phyloP scores from a whole-genome alignment of 2,888 invertebrate species.

The Anticlea derivata region DNA sequence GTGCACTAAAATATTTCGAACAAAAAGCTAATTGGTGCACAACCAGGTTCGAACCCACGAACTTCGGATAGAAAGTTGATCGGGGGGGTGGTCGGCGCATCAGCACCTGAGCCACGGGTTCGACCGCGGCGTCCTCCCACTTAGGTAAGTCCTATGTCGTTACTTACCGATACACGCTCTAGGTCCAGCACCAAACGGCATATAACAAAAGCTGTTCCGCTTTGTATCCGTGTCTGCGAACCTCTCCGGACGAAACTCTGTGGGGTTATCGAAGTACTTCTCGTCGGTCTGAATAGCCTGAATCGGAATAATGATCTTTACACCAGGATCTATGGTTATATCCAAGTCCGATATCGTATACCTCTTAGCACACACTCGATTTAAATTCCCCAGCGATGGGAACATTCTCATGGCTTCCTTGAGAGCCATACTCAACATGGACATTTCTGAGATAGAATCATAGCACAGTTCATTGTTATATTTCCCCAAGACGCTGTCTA shows the following conservation, averaged over 20 bases:
- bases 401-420: conserved; percentile 62
- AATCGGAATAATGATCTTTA: conserved; percentile 58
- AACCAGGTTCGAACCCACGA: too few relatives aligned
- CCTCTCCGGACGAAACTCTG: conserved; percentile 55
- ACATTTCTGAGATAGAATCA: conserved; percentile 60
- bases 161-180: conserved; percentile 62
- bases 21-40: too few relatives aligned
- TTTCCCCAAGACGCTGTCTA: conserved; percentile 56
- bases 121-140: too few relatives aligned
- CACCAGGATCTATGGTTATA: conserved; percentile 59
- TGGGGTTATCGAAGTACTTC: conserved; percentile 58
- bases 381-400: conserved; percentile 54
- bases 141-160: too few relatives aligned
- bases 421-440: conserved; percentile 50
- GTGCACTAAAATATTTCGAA: too few relatives aligned
- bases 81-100: too few relatives aligned
- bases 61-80: too few relatives aligned
- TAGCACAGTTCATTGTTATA: conserved; percentile 60
- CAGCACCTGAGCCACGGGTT: too few relatives aligned
- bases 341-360: conserved; percentile 52
- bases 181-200: conserved; percentile 66
- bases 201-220: conserved; percentile 47
- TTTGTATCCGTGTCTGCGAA: conserved; percentile 42
- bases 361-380: conserved; percentile 52
- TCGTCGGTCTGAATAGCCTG: conserved; percentile 63